phyloP scores from a whole-genome alignment of 2,797 vertebrate species.

The Ceryle rudis region DNA sequence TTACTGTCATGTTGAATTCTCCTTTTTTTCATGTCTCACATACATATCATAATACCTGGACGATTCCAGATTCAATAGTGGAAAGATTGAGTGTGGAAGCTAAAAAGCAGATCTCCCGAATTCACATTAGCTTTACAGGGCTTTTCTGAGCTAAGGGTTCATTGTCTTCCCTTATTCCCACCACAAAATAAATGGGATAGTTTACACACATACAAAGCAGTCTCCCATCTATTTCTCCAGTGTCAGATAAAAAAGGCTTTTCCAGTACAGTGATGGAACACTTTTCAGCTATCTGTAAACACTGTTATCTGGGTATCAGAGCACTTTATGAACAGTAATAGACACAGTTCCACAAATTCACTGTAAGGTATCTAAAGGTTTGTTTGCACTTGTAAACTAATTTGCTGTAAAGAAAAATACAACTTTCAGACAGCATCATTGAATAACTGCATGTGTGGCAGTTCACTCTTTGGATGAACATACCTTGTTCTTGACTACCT shows the following conservation, averaged over 20 bases:
- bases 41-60: neutral
- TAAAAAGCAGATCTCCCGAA: neutral
- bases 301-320: neutral
- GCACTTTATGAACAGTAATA: neutral
- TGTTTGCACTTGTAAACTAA: neutral
- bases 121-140: neutral
- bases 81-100: neutral
- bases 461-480: neutral
- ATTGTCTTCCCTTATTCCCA: neutral
- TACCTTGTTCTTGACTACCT: neutral
- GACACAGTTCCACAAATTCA: neutral
- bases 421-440: neutral
- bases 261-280: neutral
- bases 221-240: neutral
- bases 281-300: neutral
- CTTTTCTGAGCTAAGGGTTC: neutral
- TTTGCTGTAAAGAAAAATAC: neutral
- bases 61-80: neutral
- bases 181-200: neutral
- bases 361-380: neutral
- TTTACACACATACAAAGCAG: neutral
- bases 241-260: conserved; percentile 1
- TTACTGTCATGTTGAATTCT: neutral
- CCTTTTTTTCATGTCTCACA: neutral
- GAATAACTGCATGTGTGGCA: neutral